phyloP scores from a whole-genome alignment of 2,888 invertebrate genomes.

The Liopterus haemorrhoidalis region DNA sequence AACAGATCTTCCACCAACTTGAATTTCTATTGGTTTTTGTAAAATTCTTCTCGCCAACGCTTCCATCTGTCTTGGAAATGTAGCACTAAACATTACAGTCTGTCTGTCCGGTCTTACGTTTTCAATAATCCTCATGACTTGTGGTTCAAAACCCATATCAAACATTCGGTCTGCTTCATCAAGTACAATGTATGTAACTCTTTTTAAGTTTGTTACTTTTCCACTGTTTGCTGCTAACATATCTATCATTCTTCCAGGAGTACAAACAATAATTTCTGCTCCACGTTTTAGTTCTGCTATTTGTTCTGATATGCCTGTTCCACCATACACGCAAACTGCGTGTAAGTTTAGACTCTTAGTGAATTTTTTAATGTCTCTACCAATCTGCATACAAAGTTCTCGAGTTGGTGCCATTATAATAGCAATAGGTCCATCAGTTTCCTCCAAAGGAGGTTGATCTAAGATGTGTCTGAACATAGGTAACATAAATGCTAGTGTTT shows the following conservation, averaged over 20 bases:
- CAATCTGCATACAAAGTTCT: conserved; percentile 98
- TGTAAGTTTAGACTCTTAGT: conserved; percentile 79
- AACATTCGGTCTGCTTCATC: conserved; percentile 99
- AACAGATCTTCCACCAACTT: conserved; percentile 92
- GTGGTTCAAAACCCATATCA: conserved; percentile 99
- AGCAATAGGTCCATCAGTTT: conserved; percentile 94
- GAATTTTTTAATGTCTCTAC: conserved; percentile 91
- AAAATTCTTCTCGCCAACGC: conserved; percentile 90
- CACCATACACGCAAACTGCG: conserved; percentile 96
- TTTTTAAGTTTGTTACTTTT: conserved; percentile 91
- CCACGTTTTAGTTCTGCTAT: conserved; percentile 95
- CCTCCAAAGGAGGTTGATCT: conserved; percentile 89
- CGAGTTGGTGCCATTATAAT: conserved; percentile 97
- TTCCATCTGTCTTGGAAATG: conserved; percentile 99
- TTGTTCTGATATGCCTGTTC: conserved; percentile 89
- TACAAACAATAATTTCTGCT: conserved; percentile 97
- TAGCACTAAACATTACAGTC: conserved; percentile 98
- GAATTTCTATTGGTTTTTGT: conserved; percentile 92
- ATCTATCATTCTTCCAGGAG: conserved; percentile 99
- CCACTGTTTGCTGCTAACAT: conserved; percentile 99
- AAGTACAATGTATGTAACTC: conserved; percentile 94
- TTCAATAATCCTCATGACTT: conserved; percentile 96
- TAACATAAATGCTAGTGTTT: conserved; percentile 94
- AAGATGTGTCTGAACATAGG: conserved; percentile 97
- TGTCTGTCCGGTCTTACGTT: conserved; percentile 95